A percentile compares a stretch with the other conserved stretches of the same genome.
Evolutionary conservation across 1,140 invertebrate genomes (phyloP).

Genomic region (Brachionus calyciflorus): DNA sequence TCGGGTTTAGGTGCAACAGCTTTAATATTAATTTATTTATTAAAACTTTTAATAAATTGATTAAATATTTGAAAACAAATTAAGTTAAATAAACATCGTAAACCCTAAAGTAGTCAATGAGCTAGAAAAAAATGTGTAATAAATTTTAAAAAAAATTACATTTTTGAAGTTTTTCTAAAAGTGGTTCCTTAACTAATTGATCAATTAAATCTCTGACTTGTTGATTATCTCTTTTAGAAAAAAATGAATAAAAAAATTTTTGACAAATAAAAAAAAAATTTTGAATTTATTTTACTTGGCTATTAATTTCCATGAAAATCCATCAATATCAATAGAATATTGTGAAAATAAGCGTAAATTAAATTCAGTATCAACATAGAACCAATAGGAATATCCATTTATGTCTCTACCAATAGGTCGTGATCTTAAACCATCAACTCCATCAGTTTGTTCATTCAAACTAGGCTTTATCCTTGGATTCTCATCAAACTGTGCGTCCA

Average conservation of each 20-base stretch:
- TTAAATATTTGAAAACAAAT: background rate
- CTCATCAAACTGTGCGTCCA: constrained; percentile 39
- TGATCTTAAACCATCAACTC: background rate
- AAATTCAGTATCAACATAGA: background rate
- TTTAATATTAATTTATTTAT: no score
- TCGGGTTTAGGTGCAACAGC: no score
- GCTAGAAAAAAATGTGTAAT: no score
- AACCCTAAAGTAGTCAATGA: no score
- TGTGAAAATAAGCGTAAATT: constrained; percentile 19
- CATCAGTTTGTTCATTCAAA: background rate
- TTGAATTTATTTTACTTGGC: background rate
- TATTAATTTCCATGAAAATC: constrained; percentile 14
- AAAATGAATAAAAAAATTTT: background rate
- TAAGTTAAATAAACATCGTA: no score
- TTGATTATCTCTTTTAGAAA: background rate
- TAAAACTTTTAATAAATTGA: no score
- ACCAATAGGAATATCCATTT: background rate
- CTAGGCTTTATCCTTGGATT: constrained; percentile 13
- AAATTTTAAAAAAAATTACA: background rate
- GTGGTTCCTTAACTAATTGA: background rate
- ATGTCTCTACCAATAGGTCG: background rate
- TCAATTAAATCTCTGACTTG: constrained; percentile 25
- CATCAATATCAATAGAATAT: background rate
- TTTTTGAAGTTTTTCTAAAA: background rate
- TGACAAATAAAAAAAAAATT: background rate